Evolutionary conservation across 2,797 vertebrate species (phyloP).

Genomic region (Caiman crocodilus): DNA sequence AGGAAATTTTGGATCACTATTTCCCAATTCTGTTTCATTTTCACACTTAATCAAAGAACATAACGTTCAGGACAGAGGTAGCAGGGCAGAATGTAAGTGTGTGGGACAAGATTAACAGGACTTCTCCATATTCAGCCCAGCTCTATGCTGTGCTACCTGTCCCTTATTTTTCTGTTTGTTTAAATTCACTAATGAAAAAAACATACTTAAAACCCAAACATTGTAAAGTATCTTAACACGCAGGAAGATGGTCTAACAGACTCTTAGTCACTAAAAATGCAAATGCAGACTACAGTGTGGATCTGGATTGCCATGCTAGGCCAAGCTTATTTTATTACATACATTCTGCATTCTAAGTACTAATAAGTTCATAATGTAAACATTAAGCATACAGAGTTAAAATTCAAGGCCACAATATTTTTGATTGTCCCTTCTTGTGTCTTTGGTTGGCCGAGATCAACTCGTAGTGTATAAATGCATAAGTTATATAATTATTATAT

Average conservation of each 20-base stretch:
- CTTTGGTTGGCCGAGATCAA: conserved; percentile 94
- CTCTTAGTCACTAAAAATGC: conserved; percentile 52
- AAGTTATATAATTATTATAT: conserved; percentile 96
- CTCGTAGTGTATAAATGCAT: conserved; percentile 97
- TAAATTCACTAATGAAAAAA: neutral
- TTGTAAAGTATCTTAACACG: neutral
- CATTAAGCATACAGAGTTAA: conserved; percentile 90
- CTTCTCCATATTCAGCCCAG: neutral
- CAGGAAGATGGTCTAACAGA: neutral
- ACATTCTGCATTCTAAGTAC: conserved; percentile 88
- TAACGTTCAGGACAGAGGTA: neutral
- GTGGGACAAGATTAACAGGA: conserved; percentile 5
- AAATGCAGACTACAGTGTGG: conserved; percentile 75
- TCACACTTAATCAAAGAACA: neutral
- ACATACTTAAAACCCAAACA: neutral
- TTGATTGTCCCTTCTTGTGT: conserved; percentile 84
- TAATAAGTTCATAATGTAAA: conserved; percentile 90
- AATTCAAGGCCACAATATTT: conserved; percentile 88
- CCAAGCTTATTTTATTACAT: conserved; percentile 90
- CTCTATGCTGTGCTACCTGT: neutral
- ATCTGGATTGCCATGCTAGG: conserved; percentile 85
- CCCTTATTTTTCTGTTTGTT: neutral
- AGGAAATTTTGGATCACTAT: neutral
- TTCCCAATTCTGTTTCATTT: neutral
- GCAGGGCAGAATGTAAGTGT: neutral